Percentiles rank a stretch among this genome's conserved stretches.
These are phyloP conservation scores for Argyrosomus regius DNA, from an alignment of 2,797 vertebrate genomes.

Conservation along the genomic window DNA sequence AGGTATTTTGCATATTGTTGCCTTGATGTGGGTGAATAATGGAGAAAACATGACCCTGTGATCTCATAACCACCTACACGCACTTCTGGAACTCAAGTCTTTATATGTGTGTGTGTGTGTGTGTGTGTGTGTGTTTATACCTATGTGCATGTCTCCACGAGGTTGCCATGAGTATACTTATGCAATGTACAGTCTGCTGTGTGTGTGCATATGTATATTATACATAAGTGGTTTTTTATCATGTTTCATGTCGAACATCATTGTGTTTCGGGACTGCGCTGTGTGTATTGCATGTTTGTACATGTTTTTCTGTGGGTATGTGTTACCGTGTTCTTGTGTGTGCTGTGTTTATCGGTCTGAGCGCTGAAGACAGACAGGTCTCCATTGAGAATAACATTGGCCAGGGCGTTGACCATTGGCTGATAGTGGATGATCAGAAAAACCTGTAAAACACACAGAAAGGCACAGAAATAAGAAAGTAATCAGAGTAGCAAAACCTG, in stretches of 20 bases:
- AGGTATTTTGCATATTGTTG: slow-evolving; percentile 36
- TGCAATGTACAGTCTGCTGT: neutral
- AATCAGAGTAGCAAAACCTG: neutral
- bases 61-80: slow-evolving; percentile 62
- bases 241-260: neutral
- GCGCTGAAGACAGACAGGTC: slow-evolving; percentile 92
- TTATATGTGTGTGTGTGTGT: slow-evolving; percentile 7
- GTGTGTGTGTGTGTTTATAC: neutral
- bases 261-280: neutral
- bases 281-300: neutral
- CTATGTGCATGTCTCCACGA: neutral
- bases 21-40: slow-evolving; percentile 65
- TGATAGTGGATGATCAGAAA: slow-evolving; percentile 98
- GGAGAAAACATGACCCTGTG: slow-evolving; percentile 61
- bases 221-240: neutral
- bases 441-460: slow-evolving; percentile 84
- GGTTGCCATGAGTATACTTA: slow-evolving; percentile 17
- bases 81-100: slow-evolving; percentile 41
- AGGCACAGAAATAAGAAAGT: neutral
- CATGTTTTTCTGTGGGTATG: neutral
- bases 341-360: slow-evolving; percentile 80
- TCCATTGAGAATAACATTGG: slow-evolving; percentile 96
- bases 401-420: slow-evolving; percentile 94
- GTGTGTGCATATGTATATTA: neutral
- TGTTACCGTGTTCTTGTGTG: slow-evolving; percentile 74